Conservation (phyloP, 2,113 vertebrate genomes). For the Symphodus melops region DNA sequence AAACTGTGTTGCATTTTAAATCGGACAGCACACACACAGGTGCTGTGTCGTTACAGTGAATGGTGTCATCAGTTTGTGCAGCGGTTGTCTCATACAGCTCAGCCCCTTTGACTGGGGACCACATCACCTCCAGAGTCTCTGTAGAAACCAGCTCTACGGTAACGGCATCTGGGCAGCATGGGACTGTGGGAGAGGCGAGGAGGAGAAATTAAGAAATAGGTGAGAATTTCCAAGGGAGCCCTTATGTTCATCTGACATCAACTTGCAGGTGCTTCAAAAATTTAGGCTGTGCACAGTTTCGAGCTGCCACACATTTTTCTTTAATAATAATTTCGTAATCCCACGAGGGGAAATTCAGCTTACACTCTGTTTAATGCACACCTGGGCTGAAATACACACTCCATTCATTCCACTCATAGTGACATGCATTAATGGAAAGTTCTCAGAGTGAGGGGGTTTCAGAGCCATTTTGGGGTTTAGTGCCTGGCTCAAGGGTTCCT, state of each 20-base stretch:
- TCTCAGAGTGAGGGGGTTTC: too few relatives aligned
- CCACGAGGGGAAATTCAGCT: too few relatives aligned
- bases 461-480: too few relatives aligned
- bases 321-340: too few relatives aligned
- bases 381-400: too few relatives aligned
- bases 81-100: slow-evolving; percentile 89
- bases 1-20: slow-evolving; percentile 85
- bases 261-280: background rate
- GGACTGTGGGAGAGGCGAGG: slow-evolving; percentile 79
- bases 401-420: too few relatives aligned
- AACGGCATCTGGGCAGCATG: slow-evolving; percentile 90
- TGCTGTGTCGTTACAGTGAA: slow-evolving; percentile 88
- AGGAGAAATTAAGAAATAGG: background rate
- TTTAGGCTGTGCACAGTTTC: background rate
- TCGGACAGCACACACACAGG: slow-evolving; percentile 88
- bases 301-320: background rate
- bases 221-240: background rate
- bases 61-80: slow-evolving; percentile 19
- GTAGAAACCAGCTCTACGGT: slow-evolving; percentile 81
- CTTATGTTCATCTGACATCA: background rate
- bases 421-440: too few relatives aligned
- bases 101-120: slow-evolving; percentile 89
- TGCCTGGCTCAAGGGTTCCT: too few relatives aligned
- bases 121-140: slow-evolving; percentile 87
- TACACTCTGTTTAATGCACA: too few relatives aligned